A percentile compares a stretch with the other conserved stretches of the same genome.
Conservation (phyloP, 2,113 vertebrate genomes). For the Salminus brasiliensis region DNA sequence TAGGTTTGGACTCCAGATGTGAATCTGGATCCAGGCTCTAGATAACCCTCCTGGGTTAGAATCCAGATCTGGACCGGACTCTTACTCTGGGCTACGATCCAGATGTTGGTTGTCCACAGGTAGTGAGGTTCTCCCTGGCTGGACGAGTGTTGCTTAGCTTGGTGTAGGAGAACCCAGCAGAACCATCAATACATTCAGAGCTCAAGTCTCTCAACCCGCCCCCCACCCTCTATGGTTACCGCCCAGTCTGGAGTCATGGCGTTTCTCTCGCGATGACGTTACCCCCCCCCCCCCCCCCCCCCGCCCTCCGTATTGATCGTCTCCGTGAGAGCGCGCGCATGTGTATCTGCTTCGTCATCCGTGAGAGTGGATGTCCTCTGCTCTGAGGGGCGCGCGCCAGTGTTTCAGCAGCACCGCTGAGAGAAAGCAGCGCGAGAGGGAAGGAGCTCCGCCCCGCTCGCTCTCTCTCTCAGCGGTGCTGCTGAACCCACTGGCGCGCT, state of each 20-base stretch:
- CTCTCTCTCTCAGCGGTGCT: background rate
- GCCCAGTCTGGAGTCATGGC: background rate
- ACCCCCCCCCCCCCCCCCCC: background rate
- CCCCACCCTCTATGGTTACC: conserved; percentile 35
- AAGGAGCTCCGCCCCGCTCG: background rate
- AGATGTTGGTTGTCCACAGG: too few species aligned
- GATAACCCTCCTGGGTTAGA: too few species aligned
- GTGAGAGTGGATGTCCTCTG: background rate
- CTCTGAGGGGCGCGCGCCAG: background rate
- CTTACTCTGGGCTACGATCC: too few species aligned
- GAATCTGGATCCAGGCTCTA: too few species aligned
- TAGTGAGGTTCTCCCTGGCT: too few species aligned
- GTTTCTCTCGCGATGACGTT: background rate
- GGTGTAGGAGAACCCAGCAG: too few species aligned
- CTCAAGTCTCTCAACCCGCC: conserved; percentile 20
- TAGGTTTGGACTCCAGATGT: too few species aligned
- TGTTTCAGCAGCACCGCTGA: background rate
- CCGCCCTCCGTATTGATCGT: background rate
- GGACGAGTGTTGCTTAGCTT: too few species aligned
- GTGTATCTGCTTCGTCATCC: background rate
- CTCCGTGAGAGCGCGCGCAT: background rate
- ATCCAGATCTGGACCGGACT: too few species aligned
- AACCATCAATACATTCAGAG: too few species aligned
- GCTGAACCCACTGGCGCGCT: background rate
- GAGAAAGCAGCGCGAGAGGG: background rate